Evolutionary conservation across 2,888 invertebrate species (phyloP), one percentile per base, ranked within the genome.

Genomic region (Lasioglossum marginatum): DNA sequence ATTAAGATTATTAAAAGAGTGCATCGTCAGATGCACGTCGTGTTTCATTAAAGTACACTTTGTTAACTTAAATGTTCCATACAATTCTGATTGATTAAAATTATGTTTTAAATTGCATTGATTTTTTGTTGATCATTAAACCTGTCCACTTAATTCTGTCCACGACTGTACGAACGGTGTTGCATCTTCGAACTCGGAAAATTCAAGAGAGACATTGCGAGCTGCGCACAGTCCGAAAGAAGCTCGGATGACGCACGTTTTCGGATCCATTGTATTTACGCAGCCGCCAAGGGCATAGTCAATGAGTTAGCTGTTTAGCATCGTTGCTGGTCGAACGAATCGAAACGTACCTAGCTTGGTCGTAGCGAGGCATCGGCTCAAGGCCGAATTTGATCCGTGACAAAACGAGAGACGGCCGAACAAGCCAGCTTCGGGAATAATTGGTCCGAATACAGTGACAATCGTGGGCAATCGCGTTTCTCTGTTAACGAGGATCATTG

Each of bases 401-500:
- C 48, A 14, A 52, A 70, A 70, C 77, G 77, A 52, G 60, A 76
- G 27, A n/a, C 34, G 19, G 68, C 10, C 4, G 68, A 57, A 16
- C 40, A 16, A 34, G 76, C 27, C 70, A 31, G 63, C 40, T 73
- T 82, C 52, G 70, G 63, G 73, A 82, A 83, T 88, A 91, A 91
- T 90, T 83, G 85, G 77, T 87, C 79, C 77, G 84, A 77, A 85
- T 72, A 79, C 75, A 40, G 31, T 43, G 75, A 82, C 86, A 84
- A 82, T 83, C 82, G 85, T 70, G 80, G 81, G 84, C 85, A 87
- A 89, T 90, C 84, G 77, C 84, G 87, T 85, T 89, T 87, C 91
- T 86, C 89, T 82, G 88, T 85, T 90, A 90, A 90, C 90, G 85
- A 90, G 87, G 83, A 81, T 90, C 85, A 90, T 90, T 90, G 90